These are phyloP conservation scores for Goniozus legneri DNA, from an alignment of 1,140 invertebrate species.

Conservation along the genomic window DNA sequence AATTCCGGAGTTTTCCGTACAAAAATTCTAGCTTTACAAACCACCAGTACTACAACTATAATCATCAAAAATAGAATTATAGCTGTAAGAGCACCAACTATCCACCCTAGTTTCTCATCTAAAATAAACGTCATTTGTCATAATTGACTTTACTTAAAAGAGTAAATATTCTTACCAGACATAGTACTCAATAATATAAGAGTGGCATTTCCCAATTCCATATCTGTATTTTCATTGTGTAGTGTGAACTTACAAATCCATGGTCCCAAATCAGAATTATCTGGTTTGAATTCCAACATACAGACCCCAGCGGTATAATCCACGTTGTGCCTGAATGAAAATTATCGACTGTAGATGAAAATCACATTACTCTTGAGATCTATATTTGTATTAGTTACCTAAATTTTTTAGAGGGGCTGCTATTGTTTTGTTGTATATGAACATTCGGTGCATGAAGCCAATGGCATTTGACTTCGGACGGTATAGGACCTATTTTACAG, in stretches of 20 bases:
- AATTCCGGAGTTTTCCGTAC: slow-evolving; percentile 24
- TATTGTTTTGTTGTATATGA: slow-evolving; percentile 24
- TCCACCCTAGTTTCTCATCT: slow-evolving; percentile 47
- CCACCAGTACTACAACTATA: slow-evolving; percentile 42
- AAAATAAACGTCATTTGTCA: slow-evolving; percentile 2
- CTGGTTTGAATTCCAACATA: slow-evolving; percentile 43
- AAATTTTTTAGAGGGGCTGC: slow-evolving; percentile 18
- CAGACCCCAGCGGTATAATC: slow-evolving; percentile 43
- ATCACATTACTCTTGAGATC: not conserved
- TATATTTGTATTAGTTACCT: slow-evolving; percentile 16
- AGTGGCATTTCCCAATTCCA: slow-evolving; percentile 36
- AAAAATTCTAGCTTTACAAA: slow-evolving; percentile 40
- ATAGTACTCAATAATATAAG: slow-evolving; percentile 36
- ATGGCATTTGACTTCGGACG: slow-evolving; percentile 34
- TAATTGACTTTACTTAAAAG: not conserved
- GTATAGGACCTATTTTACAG: slow-evolving; percentile 35
- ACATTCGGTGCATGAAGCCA: slow-evolving; percentile 40
- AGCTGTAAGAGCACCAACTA: slow-evolving; percentile 44
- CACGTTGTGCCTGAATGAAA: slow-evolving; percentile 35
- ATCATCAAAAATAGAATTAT: slow-evolving; percentile 45
- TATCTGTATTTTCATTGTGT: slow-evolving; percentile 16
- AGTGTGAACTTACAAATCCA: slow-evolving; percentile 45
- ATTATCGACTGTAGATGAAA: not conserved
- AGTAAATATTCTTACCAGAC: slow-evolving; percentile 23
- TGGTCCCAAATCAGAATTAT: slow-evolving; percentile 41